These are phyloP conservation scores for Taenioides sp. DNA, from an alignment of 2,797 vertebrate species.

Conservation along the genomic window DNA sequence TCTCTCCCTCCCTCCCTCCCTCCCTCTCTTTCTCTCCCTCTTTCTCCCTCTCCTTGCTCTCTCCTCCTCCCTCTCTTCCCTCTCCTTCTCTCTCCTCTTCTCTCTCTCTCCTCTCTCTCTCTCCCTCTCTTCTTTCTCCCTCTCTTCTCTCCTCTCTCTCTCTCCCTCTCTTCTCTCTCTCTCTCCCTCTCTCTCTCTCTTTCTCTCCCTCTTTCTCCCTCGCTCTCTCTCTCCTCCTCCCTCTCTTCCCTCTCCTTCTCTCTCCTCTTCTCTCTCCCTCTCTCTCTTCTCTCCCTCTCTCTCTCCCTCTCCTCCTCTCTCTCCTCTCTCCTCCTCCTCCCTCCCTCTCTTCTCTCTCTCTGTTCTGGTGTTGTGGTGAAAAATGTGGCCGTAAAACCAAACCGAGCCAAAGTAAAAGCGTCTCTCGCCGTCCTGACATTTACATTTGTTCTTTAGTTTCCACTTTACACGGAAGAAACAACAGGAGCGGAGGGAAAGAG, in stretches of 20 bases:
- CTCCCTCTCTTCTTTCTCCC: not conserved
- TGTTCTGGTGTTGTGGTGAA: too few species aligned
- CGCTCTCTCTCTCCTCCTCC: not conserved
- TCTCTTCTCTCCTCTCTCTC: not conserved
- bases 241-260: too few species aligned
- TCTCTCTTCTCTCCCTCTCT: not conserved
- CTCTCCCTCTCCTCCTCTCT: not conserved
- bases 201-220: not conserved
- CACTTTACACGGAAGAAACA: not conserved
- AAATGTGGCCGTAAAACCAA: not conserved
- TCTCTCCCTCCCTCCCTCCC: not conserved
- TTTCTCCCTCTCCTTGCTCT: rapidly evolving
- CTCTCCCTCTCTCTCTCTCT: not conserved
- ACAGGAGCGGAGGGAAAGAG: not conserved
- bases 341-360: not conserved
- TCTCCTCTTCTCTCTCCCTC: too few species aligned
- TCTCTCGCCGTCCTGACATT: not conserved
- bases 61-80: too few species aligned
- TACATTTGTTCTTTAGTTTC: not conserved
- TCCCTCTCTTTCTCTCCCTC: not conserved
- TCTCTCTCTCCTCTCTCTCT: not conserved
- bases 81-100: not conserved
- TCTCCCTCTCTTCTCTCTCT: not conserved
- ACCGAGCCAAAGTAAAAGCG: not conserved
- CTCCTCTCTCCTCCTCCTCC: not conserved